Percentiles rank a stretch among this genome's conserved stretches.
Evolutionary conservation across 2,797 vertebrate genomes (phyloP).

Genomic region (Typhlichthys subterraneus): DNA sequence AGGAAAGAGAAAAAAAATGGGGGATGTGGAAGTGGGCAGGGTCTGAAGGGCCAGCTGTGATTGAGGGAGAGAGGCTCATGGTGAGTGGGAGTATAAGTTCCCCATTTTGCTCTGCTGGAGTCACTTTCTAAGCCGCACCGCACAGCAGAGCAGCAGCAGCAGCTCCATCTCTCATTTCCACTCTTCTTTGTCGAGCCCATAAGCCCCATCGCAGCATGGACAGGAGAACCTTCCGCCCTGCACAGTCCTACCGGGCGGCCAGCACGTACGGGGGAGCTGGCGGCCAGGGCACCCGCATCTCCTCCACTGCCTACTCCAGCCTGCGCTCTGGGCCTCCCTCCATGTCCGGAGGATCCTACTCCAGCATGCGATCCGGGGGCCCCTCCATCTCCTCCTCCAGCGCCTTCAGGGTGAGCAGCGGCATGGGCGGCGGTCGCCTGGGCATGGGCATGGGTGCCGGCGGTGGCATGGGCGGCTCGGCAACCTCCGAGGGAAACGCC

Average conservation of each 20-base stretch:
- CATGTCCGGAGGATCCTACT: slow-evolving; percentile 39
- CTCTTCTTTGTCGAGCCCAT: slow-evolving; percentile 6
- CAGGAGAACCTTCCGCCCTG: slow-evolving; percentile 66
- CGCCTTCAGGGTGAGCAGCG: slow-evolving; percentile 79
- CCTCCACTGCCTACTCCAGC: slow-evolving; percentile 49
- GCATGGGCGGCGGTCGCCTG: slow-evolving; percentile 56
- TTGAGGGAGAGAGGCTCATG: slow-evolving; percentile 56
- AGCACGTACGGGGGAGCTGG: slow-evolving; percentile 70
- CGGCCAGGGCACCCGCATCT: slow-evolving; percentile 64
- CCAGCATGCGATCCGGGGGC: slow-evolving; percentile 58
- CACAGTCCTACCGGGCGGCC: slow-evolving; percentile 49
- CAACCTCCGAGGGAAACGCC: slow-evolving; percentile 25
- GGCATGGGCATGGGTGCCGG: slow-evolving; percentile 55
- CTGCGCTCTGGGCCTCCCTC: slow-evolving; percentile 59
- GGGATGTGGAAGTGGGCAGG: slow-evolving; percentile 68
- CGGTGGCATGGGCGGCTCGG: slow-evolving; percentile 3
- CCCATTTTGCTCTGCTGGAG: slow-evolving; percentile 45
- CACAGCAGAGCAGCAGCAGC: slow-evolving; percentile 16
- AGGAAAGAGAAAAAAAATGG: slow-evolving; percentile 42
- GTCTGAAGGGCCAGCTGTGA: slow-evolving; percentile 61
- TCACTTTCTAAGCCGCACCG: slow-evolving; percentile 59
- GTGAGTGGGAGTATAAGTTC: slow-evolving; percentile 72
- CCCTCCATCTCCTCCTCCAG: slow-evolving; percentile 60
- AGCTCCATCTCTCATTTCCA: slow-evolving; percentile 40
- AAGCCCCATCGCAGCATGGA: slow-evolving; percentile 25